Base-by-base conservation (phyloP, 2,888 invertebrate species). In the Criorhina ranunculi region DNA sequence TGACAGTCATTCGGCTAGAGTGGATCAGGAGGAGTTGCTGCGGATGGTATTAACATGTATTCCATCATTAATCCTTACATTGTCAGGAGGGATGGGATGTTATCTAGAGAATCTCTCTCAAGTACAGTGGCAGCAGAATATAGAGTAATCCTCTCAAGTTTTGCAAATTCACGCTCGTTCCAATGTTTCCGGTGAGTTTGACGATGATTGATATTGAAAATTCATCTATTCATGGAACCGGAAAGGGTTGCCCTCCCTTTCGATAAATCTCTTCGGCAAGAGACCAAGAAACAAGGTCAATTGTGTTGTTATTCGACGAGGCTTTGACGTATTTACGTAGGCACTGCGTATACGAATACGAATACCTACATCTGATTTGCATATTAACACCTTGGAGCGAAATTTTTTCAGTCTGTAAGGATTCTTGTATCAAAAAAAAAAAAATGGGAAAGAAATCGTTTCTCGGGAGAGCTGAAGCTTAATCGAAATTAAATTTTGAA, bases 401-500 rank as follows among this genome's bases (percentile, higher is more conserved):
- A 24, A n/a, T n/a, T n/a, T 24, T 53, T 15, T 42, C 8, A 31
- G 51, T 51, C 15, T 51, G 37, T 4, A 59, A 31, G 49, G 17
- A 60, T 15, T 12, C 12, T 12, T 33, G 7, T 7, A 44, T 42
- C 7, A 31, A n/a, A 29, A 35, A 51, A 15, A n/a, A 29, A 35
- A 51, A 15, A 51, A 29, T 19, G 19, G 51, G 5, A 0, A 2
- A 15, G n/a, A 29, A 35, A 4, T 24, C 24, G 24, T 55, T n/a
- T n/a, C 51, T 53, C 55, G 12, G 17, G 78, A 66, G 78, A 49
- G 24, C 1, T 62, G 49, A 29, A n/a, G 44, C 24, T 44, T 79
- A 79, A 83, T 79, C 67, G 83, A 73, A 75, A 79, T 83, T 75
- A 83, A 79, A 83, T 83, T 79, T 64, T n/a, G n/a, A 44, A 33